Evolutionary conservation across 2,113 vertebrate species (phyloP), one percentile per base, ranked within the genome.

Genomic region (Scophthalmus maximus): DNA sequence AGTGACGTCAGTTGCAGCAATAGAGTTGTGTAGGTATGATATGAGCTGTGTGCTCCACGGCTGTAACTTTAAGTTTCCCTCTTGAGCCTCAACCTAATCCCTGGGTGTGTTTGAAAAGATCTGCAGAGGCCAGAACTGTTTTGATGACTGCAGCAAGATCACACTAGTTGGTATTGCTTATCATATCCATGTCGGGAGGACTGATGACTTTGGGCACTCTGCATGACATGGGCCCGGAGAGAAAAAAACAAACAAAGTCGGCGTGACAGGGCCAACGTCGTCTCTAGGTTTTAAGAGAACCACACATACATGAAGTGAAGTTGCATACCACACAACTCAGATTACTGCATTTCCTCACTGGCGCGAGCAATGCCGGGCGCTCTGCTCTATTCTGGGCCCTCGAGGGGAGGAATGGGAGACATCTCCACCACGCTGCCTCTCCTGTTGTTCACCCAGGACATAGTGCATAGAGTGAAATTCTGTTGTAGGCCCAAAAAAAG

Each of bases 341-440:
- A 51, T 83, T 34, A 65, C 75, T 71, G 61, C 12, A 38, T 71
- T 63, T 68, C 52, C 57, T 73, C 62, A 44, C 64, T 34, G 7
- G 12, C 30, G 23, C 60, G 34, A 62, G 51, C 65, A 57, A 15
- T 36, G 51, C 46, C 3, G 6, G 17, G 20, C 60, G 51, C 30
- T 70, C 60, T 52, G 64, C 66, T 82, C 76, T 87, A 78, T 85
- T 81, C 46, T 69, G 18, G 71, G 76, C 53, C 25, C 59, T 64
- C 0, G 6, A 49, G 58, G 40, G 36, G 44, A 70, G 64, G 56
- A 82, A 58, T 57, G 55, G 30, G 46, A 64, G 52, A 55, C 5
- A 40, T 69, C 20, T 79, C 76, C 36, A 42, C 53, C 30, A 36
- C 52, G 38, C 50, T 53, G 22, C 20, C 62, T 40, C 42, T 42